Evolutionary conservation across 2,888 invertebrate species (phyloP), one percentile per base, ranked within the genome.

Genomic region (Amorpha juglandis): DNA sequence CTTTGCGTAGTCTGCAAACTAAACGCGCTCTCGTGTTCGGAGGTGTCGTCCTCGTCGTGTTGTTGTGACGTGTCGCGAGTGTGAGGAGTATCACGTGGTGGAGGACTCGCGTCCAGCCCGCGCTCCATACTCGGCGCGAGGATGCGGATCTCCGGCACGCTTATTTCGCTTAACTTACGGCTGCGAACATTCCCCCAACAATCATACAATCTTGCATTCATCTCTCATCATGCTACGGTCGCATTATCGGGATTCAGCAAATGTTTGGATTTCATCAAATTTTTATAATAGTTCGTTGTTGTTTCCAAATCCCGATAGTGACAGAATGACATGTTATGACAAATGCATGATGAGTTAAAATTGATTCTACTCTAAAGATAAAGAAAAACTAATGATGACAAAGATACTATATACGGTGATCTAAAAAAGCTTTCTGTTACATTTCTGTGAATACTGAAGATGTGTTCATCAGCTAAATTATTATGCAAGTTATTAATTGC

Each of bases 61-160:
- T 66, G 68, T 70, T 66, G 70, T 62, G 63, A 67, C 67, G 67
- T 51, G 64, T 63, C 66, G 73, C 65, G 70, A 66, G 69, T 67
- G 64, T 65, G 65, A 70, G 86, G 69, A 52, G 73, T 58, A 64
- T 68, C 69, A 63, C 69, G 76, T 33, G 76, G 75, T 38, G 78
- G 76, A 78, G 82, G 52, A 81, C 75, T 51, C 78, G 87, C 88
- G 91, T 97, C 96, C 92, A 96, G 94, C 80, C 96, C 96, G 82
- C 96, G 95, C 94, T 97, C 97, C 94, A 96, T 94, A 89, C 97
- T 97, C 79, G 97, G 96, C 86, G 96, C 96, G 94, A 97, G 94
- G 82, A 97, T 96, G 83, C 97, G 96, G 85, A 97, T 97, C 94
- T 96, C 96, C 74, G 97, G 97, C 77, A 96, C 95, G 91, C 95